Evolutionary conservation across 1,140 invertebrate genomes (phyloP), one percentile per base, ranked within the genome.

Genomic region (Neomicropteryx cornuta): DNA sequence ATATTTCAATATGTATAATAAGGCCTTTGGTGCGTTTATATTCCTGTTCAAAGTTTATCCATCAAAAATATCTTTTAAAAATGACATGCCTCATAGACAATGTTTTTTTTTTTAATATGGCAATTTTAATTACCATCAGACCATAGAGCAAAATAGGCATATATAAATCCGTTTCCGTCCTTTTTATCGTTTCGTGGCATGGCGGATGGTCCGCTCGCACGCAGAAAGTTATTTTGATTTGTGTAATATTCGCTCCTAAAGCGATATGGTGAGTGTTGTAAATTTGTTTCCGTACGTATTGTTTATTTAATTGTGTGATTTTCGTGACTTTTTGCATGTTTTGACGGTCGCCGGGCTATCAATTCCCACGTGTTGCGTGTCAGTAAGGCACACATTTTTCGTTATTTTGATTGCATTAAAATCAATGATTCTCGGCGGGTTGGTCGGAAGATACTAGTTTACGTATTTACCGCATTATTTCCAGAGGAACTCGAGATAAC

Each of bases 171-270:
- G 41, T 51, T 61, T 67, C 62, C 64, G 64, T 60, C 59, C 62
- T 60, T 67, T 66, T 64, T 54, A 65, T 46, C 62, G 53, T 61
- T 67, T 56, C 64, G 62, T 64, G 62, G 62, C 62, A 65, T 65
- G 64, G 62, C 60, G 62, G 64, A 65, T 64, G 61, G 62, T 67
- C 56, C 56, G 51, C 52, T 57, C 59, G 60, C 47, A 58, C 59
- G 56, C 49, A 45, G 41, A 49, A 62, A 56, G 58, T 63, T 62
- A 60, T 56, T 60, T 53, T 58, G 60, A 47, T 55, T 60, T 63
- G 61, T 50, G 60, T 56, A 55, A 55, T 49, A 51, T 58, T 65
- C 61, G 62, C 61, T 60, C 32, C 50, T 43, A 51, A 46, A 62
- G 64, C 64, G 64, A 65, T 62, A 67, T 67, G 64, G 64, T 67